phyloP scores from a whole-genome alignment of 1,140 invertebrate genomes.

The Pogonus chalceus region DNA sequence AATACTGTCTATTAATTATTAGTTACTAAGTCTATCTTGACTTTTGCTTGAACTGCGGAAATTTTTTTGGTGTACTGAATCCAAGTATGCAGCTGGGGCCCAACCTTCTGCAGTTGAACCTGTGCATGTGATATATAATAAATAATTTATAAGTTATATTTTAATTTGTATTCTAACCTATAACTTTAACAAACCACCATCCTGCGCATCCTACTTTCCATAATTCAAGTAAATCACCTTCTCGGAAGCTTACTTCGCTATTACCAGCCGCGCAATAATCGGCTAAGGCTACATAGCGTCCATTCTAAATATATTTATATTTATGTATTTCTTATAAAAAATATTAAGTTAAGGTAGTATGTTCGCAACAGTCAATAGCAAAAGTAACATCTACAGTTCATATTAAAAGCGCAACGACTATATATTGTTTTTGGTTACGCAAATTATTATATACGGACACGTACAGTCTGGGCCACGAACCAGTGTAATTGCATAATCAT shows the following conservation, averaged over 20 bases:
- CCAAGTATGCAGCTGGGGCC: constrained; percentile 88
- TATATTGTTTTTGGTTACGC: not conserved
- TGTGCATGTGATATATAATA: constrained; percentile 25
- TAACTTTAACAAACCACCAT: constrained; percentile 88
- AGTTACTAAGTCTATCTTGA: constrained; percentile 40
- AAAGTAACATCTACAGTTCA: constrained; percentile 11
- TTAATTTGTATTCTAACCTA: constrained; percentile 44
- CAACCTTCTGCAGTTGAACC: constrained; percentile 71
- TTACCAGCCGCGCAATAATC: constrained; percentile 84
- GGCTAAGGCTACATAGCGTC: constrained; percentile 72
- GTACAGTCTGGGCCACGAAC: too few species aligned
- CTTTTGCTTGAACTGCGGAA: constrained; percentile 53
- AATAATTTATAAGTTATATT: not conserved
- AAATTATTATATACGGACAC: too few species aligned
- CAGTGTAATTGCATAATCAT: too few species aligned
- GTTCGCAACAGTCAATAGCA: not conserved
- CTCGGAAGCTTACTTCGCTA: constrained; percentile 77
- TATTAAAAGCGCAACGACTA: constrained; percentile 9
- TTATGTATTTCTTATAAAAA: constrained; percentile 9
- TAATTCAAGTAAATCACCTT: constrained; percentile 79
- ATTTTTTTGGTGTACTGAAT: constrained; percentile 61
- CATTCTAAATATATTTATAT: constrained; percentile 42
- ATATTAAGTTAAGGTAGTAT: constrained; percentile 11
- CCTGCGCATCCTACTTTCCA: constrained; percentile 86
- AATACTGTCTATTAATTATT: constrained; percentile 18